These are phyloP conservation scores for Anguilla anguilla DNA, from an alignment of 2,797 vertebrate species.

Conservation along the genomic window DNA sequence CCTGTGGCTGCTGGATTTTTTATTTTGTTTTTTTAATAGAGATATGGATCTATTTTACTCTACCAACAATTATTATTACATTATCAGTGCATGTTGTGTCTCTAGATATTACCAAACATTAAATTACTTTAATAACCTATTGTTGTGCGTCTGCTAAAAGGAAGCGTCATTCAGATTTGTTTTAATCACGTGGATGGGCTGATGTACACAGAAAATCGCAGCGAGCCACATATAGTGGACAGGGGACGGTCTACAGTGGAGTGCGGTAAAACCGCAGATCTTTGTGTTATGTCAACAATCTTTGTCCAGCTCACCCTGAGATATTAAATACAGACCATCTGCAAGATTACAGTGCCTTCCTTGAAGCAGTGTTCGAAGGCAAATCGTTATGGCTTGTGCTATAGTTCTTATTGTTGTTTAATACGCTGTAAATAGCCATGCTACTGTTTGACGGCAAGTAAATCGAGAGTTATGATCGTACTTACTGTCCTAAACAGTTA, in stretches of 20 bases:
- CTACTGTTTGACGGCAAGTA: not conserved
- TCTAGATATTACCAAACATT: not conserved
- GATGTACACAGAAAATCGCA: not conserved
- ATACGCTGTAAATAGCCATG: not conserved
- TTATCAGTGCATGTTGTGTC: not conserved
- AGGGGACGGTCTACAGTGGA: not conserved
- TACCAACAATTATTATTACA: not conserved
- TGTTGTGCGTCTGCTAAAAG: not conserved
- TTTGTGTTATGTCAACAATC: not conserved
- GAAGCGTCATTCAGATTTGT: not conserved
- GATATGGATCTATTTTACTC: not conserved
- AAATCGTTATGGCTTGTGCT: not conserved
- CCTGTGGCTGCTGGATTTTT: not conserved
- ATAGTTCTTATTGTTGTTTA: not conserved
- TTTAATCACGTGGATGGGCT: not conserved
- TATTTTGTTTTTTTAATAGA: not conserved
- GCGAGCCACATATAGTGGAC: not conserved
- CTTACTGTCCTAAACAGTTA: not conserved
- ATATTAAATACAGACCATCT: no score
- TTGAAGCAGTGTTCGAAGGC: not conserved
- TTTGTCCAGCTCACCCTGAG: not conserved
- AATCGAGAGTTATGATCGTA: not conserved
- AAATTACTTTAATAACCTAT: not conserved
- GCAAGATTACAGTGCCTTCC: no score
- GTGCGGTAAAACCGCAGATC: not conserved